phyloP scores from a whole-genome alignment of 2,797 vertebrate species.

The Anableps anableps region DNA sequence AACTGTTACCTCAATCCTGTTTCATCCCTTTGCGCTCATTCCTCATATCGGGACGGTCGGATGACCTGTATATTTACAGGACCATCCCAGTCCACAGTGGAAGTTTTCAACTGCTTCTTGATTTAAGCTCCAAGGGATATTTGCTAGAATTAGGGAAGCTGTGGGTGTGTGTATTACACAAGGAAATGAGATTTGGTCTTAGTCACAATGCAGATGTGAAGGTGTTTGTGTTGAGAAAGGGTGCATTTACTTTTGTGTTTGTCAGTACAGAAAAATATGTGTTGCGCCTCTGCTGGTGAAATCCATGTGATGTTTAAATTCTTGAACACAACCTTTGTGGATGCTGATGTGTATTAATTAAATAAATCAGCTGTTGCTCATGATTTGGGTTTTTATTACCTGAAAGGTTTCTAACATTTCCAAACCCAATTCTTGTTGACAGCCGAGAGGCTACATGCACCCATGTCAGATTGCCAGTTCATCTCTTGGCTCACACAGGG shows the following conservation, averaged over 20 bases:
- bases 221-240: not conserved
- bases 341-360: not conserved
- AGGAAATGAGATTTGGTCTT: too few species aligned
- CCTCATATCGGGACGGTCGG: too few species aligned
- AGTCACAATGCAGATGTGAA: too few species aligned
- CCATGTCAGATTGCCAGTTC: not conserved
- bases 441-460: not conserved
- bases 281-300: not conserved
- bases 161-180: too few species aligned
- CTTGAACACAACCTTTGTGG: not conserved
- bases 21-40: too few species aligned
- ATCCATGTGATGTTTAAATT: not conserved
- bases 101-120: too few species aligned
- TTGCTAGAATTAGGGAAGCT: too few species aligned
- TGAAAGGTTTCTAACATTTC: not conserved
- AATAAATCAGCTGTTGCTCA: not conserved
- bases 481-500: not conserved
- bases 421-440: not conserved
- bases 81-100: too few species aligned
- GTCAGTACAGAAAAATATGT: not conserved
- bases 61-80: too few species aligned
- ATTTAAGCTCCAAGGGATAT: too few species aligned
- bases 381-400: not conserved
- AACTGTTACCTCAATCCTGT: not conserved
- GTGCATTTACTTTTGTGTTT: not conserved